These are phyloP conservation scores for Dreissena rostriformis DNA, from an alignment of 1,140 invertebrate species.

Conservation along the genomic window DNA sequence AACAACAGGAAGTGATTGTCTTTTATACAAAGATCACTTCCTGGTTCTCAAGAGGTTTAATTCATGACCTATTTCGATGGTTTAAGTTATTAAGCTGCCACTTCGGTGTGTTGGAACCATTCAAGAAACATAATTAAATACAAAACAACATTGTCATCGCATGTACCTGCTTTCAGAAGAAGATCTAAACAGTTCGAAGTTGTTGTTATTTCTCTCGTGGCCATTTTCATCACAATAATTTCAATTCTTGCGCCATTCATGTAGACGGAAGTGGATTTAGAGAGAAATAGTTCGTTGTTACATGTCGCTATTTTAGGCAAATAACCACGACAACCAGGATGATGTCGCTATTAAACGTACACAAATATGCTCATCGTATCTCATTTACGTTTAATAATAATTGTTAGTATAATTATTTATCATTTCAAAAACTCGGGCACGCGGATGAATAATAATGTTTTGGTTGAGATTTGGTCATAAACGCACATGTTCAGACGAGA, in stretches of 20 bases:
- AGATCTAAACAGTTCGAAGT: constrained; percentile 64
- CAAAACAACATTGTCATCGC: constrained; percentile 4
- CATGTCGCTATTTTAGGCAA: too few relatives aligned
- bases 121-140: background rate
- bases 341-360: too few relatives aligned
- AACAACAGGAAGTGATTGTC: constrained; percentile 57
- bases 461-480: constrained; percentile 44
- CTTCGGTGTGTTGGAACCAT: too few relatives aligned
- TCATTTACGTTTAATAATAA: too few relatives aligned
- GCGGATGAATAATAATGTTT: constrained; percentile 56
- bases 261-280: constrained; percentile 63
- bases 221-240: constrained; percentile 58
- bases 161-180: constrained; percentile 65
- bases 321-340: too few relatives aligned
- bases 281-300: constrained; percentile 48
- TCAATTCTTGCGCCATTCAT: constrained; percentile 65
- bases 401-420: too few relatives aligned
- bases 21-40: constrained; percentile 63
- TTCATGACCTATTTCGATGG: too few relatives aligned
- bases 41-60: constrained; percentile 54
- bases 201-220: constrained; percentile 58
- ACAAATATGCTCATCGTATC: too few relatives aligned
- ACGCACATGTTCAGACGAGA: constrained; percentile 51
- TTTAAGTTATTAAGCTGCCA: background rate
- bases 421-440: background rate